Evolutionary conservation across 2,113 vertebrate species (phyloP), one percentile per base, ranked within the genome.

Genomic region (Vimba vimba): DNA sequence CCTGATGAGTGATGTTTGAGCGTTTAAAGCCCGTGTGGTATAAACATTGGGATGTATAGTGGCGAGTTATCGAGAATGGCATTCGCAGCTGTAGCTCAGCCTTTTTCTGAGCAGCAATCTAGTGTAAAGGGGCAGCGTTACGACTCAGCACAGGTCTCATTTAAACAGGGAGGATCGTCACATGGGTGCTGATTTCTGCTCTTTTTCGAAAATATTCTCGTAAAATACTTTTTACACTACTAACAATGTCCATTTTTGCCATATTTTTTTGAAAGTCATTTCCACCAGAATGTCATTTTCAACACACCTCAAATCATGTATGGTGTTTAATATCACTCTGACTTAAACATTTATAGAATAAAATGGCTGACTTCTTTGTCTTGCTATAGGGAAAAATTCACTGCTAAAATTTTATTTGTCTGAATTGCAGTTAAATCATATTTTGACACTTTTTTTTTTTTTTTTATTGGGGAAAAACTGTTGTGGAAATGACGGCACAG

Each of bases 81-180:
- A 91, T 94, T 91, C 90, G 84, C 94, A 94, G 92, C 94, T 94
- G 93, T 89, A 91, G 36, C 47, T 23, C 12, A 66, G 69, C 76
- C 45, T 87, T 91, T 92, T 91, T 84, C 87, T 84, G 91, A 91
- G 92, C 93, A 92, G 71, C 5, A 87, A 91, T 93, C 82, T 71
- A 82, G n/a, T 86, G 88, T 84, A 91, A 82, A 88, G 80, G 71
- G 89, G 82, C 79, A 45, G 21, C 76, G 43, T 89, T 76, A 60
- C 85, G 80, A 89, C 87, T 90, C 0, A 6, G 39, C 39, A 39
- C 39, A 6, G 36, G 36, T 39, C 36, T 39, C 36, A 6, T 39
- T 39, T 39, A 39, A 71, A 71, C 4, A 7, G 4, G 17, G 17
- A 9, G 17, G 17, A 9, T 69, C 7, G 30, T 19, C 27, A 33